Evolutionary conservation across 2,113 vertebrate species (phyloP).

Genomic region (Daboia siamensis): DNA sequence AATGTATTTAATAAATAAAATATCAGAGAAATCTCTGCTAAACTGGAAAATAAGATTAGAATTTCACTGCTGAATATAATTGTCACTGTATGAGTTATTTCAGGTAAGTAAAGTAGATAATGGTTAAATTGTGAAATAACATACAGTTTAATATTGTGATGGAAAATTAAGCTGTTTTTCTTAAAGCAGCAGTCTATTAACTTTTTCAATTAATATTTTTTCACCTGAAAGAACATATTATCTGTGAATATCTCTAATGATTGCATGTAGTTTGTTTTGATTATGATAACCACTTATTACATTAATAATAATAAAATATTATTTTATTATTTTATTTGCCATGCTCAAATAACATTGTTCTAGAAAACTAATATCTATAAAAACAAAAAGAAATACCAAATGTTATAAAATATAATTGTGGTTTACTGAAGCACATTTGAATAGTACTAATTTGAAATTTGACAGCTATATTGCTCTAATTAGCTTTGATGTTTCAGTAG

Average conservation of each 20-base stretch:
- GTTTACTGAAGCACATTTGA: slow-evolving; percentile 12
- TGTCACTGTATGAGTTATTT: slow-evolving; percentile 27
- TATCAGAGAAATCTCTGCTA: slow-evolving; percentile 21
- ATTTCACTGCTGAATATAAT: not conserved
- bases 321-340: not conserved
- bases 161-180: slow-evolving; percentile 41
- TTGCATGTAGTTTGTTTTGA: slow-evolving; percentile 18
- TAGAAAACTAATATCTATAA: not conserved
- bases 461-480: not conserved
- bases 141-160: slow-evolving; percentile 32
- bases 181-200: slow-evolving; percentile 51
- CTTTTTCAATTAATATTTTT: slow-evolving; percentile 43
- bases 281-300: slow-evolving; percentile 22
- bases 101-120: slow-evolving; percentile 7
- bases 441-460: slow-evolving; percentile 16
- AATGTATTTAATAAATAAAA: not conserved
- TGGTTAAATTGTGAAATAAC: slow-evolving; percentile 20
- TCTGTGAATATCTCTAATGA: slow-evolving; percentile 35
- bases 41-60: slow-evolving; percentile 24
- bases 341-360: slow-evolving; percentile 5
- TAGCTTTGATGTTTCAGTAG: slow-evolving; percentile 32
- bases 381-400: not conserved
- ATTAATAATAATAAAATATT: not conserved
- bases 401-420: slow-evolving; percentile 11
- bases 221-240: slow-evolving; percentile 30